Evolutionary conservation across 2,888 invertebrate genomes (phyloP).

Genomic region (Minunthozetes semirufus): DNA sequence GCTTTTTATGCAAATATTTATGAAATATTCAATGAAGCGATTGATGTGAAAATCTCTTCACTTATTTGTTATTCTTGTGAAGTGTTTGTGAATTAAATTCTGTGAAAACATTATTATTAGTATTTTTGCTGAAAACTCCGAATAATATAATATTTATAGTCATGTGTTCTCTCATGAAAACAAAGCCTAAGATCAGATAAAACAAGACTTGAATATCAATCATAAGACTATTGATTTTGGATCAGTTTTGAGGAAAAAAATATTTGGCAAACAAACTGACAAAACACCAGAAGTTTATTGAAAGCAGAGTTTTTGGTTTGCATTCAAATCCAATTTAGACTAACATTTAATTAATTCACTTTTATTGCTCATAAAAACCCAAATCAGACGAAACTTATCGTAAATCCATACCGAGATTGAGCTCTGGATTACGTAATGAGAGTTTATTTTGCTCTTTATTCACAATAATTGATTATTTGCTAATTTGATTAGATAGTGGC

Average conservation of each 20-base stretch:
- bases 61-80: neutral
- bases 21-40: neutral
- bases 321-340: slow-evolving; percentile 16
- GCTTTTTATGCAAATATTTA: slow-evolving; percentile 25
- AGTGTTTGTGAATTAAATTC: neutral
- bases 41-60: neutral
- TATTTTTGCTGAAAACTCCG: neutral
- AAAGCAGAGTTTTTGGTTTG: slow-evolving; percentile 19
- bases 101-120: neutral
- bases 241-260: neutral
- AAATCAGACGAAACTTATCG: too few relatives aligned
- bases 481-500: too few relatives aligned
- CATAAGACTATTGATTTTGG: neutral
- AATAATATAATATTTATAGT: neutral
- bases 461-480: too few relatives aligned
- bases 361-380: too few relatives aligned
- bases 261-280: neutral
- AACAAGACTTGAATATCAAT: neutral
- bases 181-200: neutral
- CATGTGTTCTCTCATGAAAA: neutral
- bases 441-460: too few relatives aligned
- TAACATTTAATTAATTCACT: too few relatives aligned
- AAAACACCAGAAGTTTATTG: neutral
- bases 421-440: too few relatives aligned
- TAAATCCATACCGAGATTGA: too few relatives aligned